Evolutionary conservation across 2,888 invertebrate species (phyloP), one percentile per base, ranked within the genome.

Genomic region (Caenorhabditis japonica): DNA sequence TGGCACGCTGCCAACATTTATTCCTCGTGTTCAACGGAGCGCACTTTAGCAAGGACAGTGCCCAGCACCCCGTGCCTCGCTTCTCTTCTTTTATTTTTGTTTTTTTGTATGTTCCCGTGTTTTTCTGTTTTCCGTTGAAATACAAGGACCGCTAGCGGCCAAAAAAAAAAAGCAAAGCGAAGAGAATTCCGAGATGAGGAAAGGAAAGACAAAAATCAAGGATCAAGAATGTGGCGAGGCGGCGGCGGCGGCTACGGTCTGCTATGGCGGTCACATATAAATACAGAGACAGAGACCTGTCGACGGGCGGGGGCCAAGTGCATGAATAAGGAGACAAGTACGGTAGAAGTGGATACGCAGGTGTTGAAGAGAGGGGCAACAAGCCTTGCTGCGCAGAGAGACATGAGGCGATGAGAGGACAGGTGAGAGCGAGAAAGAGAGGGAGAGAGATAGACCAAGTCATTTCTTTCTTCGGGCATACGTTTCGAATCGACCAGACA

Each of bases 381-480:
- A 30, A 39, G n/a, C 10, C 7, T 10, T 47, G 21, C 46, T 41
- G 64, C 55, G 64, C 44, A 25, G 47, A 25, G 64, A 64, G 64
- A 34, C 27, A 41, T 27, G 27, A 38, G 64, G 7, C 38, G 41
- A 17, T 43, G 23, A 56, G 55, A 38, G 64, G 64, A 64, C 64
- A 64, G 64, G 64, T 64, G 64, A n/a, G n/a, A 64, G 64, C 43
- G 43, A 33, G 23, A 56, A 43, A 56, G 33, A n/a, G 53, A 33
- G 25, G 33, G 19, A n/a, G n/a, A n/a, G n/a, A n/a, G n/a, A n/a
- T n/a, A n/a, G n/a, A n/a, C n/a, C n/a, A 56, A 66, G 56, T 56
- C 66, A 66, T 56, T 56, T 66, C 66, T 66, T 43, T 39, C 66
- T 66, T 51, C 51, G 66, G 66, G 56, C 41, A 64, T 64, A 36